These are phyloP conservation scores for Mesorhabditis spiculigera DNA, from an alignment of 2,888 invertebrate genomes.

Conservation along the genomic window DNA sequence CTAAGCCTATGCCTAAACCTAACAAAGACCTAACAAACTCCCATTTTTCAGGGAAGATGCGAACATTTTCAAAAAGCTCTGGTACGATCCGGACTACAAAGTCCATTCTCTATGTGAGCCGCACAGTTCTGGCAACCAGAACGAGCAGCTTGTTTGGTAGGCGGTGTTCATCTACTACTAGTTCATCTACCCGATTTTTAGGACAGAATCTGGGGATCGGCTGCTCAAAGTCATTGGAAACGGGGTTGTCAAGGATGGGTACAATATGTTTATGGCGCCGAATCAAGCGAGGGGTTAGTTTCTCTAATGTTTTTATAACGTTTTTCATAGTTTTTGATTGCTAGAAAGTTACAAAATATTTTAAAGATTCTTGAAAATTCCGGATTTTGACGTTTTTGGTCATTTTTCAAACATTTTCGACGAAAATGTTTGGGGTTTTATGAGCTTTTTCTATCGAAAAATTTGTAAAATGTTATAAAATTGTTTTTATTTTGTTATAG, in stretches of 20 bases:
- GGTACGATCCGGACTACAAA: slow-evolving; percentile 34
- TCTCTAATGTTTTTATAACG: not conserved
- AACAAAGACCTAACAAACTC: no score
- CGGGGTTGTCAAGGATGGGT: slow-evolving; percentile 50
- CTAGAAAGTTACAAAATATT: no score
- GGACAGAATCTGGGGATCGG: slow-evolving; percentile 55
- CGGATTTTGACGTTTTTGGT: no score
- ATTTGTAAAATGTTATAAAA: no score
- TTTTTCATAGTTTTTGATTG: no score
- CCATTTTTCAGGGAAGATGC: slow-evolving; percentile 23
- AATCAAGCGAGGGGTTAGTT: slow-evolving; percentile 39
- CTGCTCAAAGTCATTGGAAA: slow-evolving; percentile 49
- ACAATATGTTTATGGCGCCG: slow-evolving; percentile 57
- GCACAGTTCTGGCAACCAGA: slow-evolving; percentile 43
- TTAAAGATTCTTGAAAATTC: no score
- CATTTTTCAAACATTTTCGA: no score
- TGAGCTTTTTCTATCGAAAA: no score
- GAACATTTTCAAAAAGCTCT: slow-evolving; percentile 31
- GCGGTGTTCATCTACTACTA: not conserved
- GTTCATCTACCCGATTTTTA: slow-evolving; percentile 14
- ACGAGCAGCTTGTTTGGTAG: slow-evolving; percentile 40
- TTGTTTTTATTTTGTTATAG: no score
- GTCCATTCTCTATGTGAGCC: slow-evolving; percentile 50
- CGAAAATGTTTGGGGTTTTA: no score
- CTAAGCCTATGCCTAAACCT: no score